Evolutionary conservation across 2,797 vertebrate genomes (phyloP).

Genomic region (Mus minutoides): DNA sequence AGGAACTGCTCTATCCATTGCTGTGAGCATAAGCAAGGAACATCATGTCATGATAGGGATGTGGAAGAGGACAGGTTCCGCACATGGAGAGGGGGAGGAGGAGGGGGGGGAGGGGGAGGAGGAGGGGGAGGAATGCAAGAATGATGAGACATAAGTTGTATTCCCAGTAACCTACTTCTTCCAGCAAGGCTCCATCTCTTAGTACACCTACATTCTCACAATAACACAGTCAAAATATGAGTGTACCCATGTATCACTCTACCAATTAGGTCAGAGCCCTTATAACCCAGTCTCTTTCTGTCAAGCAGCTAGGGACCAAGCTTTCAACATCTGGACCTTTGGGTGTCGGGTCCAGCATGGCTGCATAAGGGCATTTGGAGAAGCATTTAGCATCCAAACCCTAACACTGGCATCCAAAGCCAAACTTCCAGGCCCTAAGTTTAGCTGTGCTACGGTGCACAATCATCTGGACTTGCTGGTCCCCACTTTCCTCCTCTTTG

Average conservation of each 20-base stretch:
- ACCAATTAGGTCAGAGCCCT: background rate
- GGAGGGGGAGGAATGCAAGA: background rate
- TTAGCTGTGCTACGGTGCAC: background rate
- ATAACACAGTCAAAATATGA: background rate
- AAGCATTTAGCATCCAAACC: background rate
- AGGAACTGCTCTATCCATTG: no score
- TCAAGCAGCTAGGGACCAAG: background rate
- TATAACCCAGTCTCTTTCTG: background rate
- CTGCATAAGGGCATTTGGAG: background rate
- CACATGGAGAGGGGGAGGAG: background rate
- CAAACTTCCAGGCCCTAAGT: background rate
- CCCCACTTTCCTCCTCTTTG: background rate
- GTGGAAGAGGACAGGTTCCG: background rate
- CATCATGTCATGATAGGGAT: background rate
- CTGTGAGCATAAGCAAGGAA: background rate
- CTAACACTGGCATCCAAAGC: background rate
- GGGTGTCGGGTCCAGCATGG: background rate
- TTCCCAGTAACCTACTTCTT: background rate
- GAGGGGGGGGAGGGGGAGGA: background rate
- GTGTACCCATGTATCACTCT: no score
- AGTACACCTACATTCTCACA: background rate
- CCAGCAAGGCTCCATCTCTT: background rate
- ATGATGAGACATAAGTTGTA: background rate
- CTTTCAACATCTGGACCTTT: background rate
- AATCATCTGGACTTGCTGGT: background rate